Conservation (phyloP, 2,113 vertebrate genomes). For the Tauraco erythrolophus region DNA sequence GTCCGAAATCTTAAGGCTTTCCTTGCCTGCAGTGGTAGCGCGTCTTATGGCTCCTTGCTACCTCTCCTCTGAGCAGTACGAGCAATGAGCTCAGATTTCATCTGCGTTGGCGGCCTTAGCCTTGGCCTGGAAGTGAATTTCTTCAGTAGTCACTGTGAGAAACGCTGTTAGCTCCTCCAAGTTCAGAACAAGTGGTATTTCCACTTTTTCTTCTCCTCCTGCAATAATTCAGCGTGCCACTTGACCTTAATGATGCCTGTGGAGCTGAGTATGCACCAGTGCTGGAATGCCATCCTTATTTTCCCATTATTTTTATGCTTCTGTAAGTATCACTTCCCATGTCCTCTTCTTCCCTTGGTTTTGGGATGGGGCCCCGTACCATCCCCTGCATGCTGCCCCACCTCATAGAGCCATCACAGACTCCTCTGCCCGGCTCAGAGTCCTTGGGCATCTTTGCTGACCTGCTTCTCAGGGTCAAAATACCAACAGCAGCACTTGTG, state of each 20-base stretch:
- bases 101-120: neutral
- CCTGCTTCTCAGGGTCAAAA: neutral
- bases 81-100: neutral
- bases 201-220: neutral
- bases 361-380: neutral
- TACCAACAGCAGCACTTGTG: neutral
- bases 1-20: neutral
- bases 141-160: neutral
- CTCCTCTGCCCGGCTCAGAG: rapidly evolving
- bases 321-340: rapidly evolving
- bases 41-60: neutral
- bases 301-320: neutral
- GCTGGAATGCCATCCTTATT: neutral
- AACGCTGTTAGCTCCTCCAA: neutral
- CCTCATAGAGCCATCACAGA: rapidly evolving
- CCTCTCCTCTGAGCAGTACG: neutral
- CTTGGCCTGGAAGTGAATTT: neutral
- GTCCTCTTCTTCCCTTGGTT: neutral
- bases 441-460: neutral
- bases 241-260: neutral
- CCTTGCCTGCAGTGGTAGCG: neutral
- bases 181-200: rapidly evolving
- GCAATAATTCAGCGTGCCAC: rapidly evolving
- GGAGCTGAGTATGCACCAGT: neutral
- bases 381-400: rapidly evolving